Conservation (phyloP, 2,113 vertebrate genomes). For the Regulus satrapa region DNA sequence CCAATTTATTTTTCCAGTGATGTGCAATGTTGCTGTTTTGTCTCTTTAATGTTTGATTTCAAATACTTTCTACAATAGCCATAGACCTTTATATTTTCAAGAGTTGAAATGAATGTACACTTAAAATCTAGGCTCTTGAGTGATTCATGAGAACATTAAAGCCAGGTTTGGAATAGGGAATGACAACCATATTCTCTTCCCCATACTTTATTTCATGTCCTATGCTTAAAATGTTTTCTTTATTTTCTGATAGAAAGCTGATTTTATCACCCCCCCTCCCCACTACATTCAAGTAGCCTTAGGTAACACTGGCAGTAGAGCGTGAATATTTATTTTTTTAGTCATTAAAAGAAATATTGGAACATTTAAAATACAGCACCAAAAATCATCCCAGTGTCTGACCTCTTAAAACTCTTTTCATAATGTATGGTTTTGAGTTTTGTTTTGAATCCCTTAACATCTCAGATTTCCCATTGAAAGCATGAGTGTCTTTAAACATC, state of each 20-base stretch:
- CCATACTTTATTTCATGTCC: neutral
- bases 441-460: neutral
- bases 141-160: slow-evolving; percentile 14
- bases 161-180: neutral
- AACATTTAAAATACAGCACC: slow-evolving; percentile 20
- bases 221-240: neutral
- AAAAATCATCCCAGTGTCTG: slow-evolving; percentile 2
- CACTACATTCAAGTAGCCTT: neutral
- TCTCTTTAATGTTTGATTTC: neutral
- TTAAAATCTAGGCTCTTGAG: slow-evolving; percentile 39
- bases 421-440: neutral
- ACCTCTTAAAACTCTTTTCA: neutral
- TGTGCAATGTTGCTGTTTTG: slow-evolving; percentile 35
- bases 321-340: slow-evolving; percentile 56
- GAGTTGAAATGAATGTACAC: slow-evolving; percentile 46
- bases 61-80: slow-evolving; percentile 41
- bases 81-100: slow-evolving; percentile 38
- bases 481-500: neutral
- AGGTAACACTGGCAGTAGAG: neutral
- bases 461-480: neutral
- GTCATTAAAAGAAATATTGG: neutral
- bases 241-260: slow-evolving; percentile 10
- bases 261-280: neutral
- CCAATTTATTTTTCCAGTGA: slow-evolving; percentile 1
- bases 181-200: neutral